phyloP scores from a whole-genome alignment of 1,140 invertebrate genomes.

The Philopotamus ludificatus region DNA sequence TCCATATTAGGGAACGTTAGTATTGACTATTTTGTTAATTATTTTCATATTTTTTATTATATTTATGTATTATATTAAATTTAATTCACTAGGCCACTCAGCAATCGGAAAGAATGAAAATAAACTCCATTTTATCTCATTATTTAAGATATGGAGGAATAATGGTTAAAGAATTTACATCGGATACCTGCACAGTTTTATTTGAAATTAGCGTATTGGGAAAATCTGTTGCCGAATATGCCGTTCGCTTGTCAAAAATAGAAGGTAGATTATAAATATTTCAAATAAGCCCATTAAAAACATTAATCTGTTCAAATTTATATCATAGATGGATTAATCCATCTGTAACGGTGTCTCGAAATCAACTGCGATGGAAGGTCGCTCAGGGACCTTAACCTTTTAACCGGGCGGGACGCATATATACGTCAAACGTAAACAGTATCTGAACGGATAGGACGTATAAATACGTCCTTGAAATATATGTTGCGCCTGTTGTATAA shows the following conservation, averaged over 20 bases:
- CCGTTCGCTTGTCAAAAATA: not conserved
- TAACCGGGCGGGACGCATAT: no score
- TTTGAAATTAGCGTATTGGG: slow-evolving; percentile 4
- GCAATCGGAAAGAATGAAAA: not conserved
- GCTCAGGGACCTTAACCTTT: no score
- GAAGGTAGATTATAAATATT: not conserved
- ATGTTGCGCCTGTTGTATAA: no score
- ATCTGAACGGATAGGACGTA: no score
- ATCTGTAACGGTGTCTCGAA: not conserved
- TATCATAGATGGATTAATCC: not conserved
- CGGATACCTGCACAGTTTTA: not conserved
- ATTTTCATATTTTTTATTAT: not conserved
- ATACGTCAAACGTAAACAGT: no score
- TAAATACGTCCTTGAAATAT: no score
- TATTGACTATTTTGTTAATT: not conserved
- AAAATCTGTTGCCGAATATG: slow-evolving; percentile 1
- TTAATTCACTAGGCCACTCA: no score
- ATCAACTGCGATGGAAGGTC: not conserved
- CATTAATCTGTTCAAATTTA: not conserved
- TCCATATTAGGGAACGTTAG: slow-evolving; percentile 1
- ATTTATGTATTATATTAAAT: not conserved
- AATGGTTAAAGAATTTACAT: not conserved
- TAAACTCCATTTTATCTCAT: not conserved
- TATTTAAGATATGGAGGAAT: slow-evolving; percentile 5
- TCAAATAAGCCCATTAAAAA: not conserved